Evolutionary conservation across 2,113 vertebrate species (phyloP), one percentile per base, ranked within the genome.

Genomic region (Anas platyrhynchos): DNA sequence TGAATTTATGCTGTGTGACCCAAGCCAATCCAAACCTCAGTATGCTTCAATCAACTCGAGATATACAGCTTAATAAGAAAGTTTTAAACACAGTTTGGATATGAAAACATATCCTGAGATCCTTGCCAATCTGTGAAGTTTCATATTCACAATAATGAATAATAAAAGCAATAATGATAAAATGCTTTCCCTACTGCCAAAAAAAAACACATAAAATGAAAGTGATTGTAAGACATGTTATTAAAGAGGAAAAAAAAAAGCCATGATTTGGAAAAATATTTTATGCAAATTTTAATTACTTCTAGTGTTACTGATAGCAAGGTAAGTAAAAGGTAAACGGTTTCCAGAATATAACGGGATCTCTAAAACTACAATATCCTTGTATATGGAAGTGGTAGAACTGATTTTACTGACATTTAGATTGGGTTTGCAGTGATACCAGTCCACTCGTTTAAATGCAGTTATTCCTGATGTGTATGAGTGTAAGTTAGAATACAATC

Each of bases 361-460:
- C 34, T 88, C 86, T 71, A 67, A 74, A 86, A 74, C 36, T 15
- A 9, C 31, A n/a, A 2, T 61, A 50, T 73, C 80, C 16, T n/a
- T 36, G 20, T 25, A 34, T 4, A 59, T 68, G 34, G 46, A 68
- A 67, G 1, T 16, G 23, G n/a, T 34, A 61, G 34, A 67, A 20
- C 59, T 84, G 79, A 79, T 79, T 96, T 93, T 74, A 68, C 34
- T 59, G 50, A 46, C 72, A 73, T 48, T 88, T 68, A 92, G 83
- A 88, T 21, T 34, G 54, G 13, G 34, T 88, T 93, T 94, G 59
- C 83, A 83, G 52, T 80, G 56, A 2, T 61, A 68, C 25, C 48
- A 55, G 34, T 48, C 52, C 56, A 31, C 48, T 72, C 13, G 73
- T 68, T 86, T 73, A 73, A 67, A 1, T 7, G 58, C 80, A 79